Conservation (phyloP, 2,888 invertebrate genomes). For the Drosophila affinis region DNA sequence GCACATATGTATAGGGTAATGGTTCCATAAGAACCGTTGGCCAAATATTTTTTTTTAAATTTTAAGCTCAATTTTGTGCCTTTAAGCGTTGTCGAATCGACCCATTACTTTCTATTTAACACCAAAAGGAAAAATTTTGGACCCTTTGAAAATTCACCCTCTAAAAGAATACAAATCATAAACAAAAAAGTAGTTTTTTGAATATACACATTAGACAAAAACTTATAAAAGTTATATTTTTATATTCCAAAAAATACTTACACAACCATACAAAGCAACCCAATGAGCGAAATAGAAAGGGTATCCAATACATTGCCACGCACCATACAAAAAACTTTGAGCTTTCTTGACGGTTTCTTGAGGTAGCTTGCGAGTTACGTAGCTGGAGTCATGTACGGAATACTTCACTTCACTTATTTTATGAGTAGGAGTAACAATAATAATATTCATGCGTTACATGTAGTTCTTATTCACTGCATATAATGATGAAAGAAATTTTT, state of each 20-base stretch:
- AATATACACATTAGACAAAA: neutral
- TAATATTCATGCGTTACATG: constrained; percentile 19
- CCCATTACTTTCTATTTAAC: too few relatives aligned
- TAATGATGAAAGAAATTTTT: neutral
- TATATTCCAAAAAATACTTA: constrained; percentile 45
- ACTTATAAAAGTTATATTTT: neutral
- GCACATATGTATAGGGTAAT: too few relatives aligned
- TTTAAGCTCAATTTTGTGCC: too few relatives aligned
- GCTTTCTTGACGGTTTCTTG: constrained; percentile 3
- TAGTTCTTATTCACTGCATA: neutral
- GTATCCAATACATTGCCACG: constrained; percentile 72
- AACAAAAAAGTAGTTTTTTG: too few relatives aligned
- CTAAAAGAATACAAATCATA: too few relatives aligned
- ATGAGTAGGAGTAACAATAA: constrained; percentile 60
- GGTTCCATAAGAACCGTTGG: too few relatives aligned
- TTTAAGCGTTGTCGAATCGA: too few relatives aligned
- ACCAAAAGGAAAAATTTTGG: too few relatives aligned
- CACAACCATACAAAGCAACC: constrained; percentile 70
- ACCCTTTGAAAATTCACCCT: too few relatives aligned
- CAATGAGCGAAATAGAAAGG: constrained; percentile 75
- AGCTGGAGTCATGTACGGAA: constrained; percentile 27
- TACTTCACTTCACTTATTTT: constrained; percentile 15
- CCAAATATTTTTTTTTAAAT: too few relatives aligned
- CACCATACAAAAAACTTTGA: constrained; percentile 28
- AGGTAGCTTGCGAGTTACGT: constrained; percentile 39